A percentile compares a stretch with the other conserved stretches of the same genome.
Conservation (phyloP, 2,888 invertebrate species). For the Dynastes hyllus region DNA sequence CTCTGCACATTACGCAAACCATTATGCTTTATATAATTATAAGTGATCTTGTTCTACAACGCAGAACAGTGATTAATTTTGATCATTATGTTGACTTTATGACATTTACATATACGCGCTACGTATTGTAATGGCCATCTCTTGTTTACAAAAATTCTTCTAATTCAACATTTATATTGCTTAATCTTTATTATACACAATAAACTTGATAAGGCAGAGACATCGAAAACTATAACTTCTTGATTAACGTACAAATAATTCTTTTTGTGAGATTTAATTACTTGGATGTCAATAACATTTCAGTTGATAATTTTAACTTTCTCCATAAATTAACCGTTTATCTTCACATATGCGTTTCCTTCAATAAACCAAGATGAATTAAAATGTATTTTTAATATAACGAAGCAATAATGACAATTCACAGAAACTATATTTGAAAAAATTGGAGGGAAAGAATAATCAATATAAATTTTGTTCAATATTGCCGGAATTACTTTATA, state of each 20-base stretch:
- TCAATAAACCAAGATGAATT: conserved; percentile 10
- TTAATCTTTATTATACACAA: conserved; percentile 6
- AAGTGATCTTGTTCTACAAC: not conserved
- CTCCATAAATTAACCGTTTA: conserved; percentile 18
- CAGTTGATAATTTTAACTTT: conserved; percentile 26
- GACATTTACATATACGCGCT: not conserved
- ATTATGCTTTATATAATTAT: not conserved
- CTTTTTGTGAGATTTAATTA: conserved; percentile 18
- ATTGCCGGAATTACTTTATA: not conserved
- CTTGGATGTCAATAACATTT: conserved; percentile 34
- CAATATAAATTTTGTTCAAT: no score
- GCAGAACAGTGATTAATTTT: not conserved
- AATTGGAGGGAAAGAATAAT: no score
- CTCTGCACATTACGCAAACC: conserved; percentile 13
- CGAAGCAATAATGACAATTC: not conserved
- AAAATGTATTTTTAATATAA: conserved; percentile 1
- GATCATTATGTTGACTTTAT: not conserved
- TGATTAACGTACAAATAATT: not conserved
- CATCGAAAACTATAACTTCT: conserved; percentile 2
- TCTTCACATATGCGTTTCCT: conserved; percentile 13
- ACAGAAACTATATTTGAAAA: no score
- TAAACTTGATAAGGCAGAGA: conserved; percentile 5
- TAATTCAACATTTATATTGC: conserved; percentile 18
- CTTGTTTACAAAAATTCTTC: conserved; percentile 11
- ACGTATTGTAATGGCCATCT: not conserved